These are phyloP conservation scores for Xiphophorus couchianus DNA, from an alignment of 2,113 vertebrate genomes.

Conservation along the genomic window DNA sequence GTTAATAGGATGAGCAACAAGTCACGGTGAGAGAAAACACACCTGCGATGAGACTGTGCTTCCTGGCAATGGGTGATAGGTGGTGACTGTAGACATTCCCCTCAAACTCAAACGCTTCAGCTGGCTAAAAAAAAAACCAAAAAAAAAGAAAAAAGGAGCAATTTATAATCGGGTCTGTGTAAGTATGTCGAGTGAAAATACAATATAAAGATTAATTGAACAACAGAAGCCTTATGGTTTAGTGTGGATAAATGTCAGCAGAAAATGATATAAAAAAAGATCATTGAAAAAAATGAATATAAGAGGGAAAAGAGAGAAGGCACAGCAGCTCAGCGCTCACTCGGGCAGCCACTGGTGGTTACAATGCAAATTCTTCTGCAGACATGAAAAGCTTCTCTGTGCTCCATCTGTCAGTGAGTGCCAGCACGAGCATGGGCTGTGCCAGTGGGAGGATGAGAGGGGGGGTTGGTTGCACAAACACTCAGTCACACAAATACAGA, in stretches of 20 bases:
- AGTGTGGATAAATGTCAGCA: neutral
- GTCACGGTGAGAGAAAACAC: slow-evolving; percentile 31
- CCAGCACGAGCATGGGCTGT: slow-evolving; percentile 44
- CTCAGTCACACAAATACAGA: slow-evolving; percentile 36
- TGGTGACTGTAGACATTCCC: slow-evolving; percentile 94
- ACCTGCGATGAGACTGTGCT: slow-evolving; percentile 97
- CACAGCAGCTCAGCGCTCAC: slow-evolving; percentile 34
- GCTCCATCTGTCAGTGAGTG: slow-evolving; percentile 59
- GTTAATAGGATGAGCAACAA: slow-evolving; percentile 2
- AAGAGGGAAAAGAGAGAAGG: neutral
- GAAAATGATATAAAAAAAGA: neutral
- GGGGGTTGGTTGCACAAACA: neutral
- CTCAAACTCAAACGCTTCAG: slow-evolving; percentile 92
- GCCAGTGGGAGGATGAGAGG: slow-evolving; percentile 10
- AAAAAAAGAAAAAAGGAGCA: neutral
- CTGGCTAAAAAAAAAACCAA: slow-evolving; percentile 78
- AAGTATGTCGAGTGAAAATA: slow-evolving; percentile 6
- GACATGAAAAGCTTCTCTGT: slow-evolving; percentile 66
- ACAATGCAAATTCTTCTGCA: slow-evolving; percentile 70
- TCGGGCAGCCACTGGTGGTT: slow-evolving; percentile 38
- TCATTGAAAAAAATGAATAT: slow-evolving; percentile 12
- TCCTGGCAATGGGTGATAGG: slow-evolving; percentile 91
- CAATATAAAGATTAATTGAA: slow-evolving; percentile 7
- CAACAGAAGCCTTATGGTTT: slow-evolving; percentile 1
- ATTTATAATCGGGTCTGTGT: neutral